Percentiles rank a stretch among this genome's conserved stretches.
phyloP scores from a whole-genome alignment of 2,113 vertebrate genomes.

The Plectropomus leopardus region DNA sequence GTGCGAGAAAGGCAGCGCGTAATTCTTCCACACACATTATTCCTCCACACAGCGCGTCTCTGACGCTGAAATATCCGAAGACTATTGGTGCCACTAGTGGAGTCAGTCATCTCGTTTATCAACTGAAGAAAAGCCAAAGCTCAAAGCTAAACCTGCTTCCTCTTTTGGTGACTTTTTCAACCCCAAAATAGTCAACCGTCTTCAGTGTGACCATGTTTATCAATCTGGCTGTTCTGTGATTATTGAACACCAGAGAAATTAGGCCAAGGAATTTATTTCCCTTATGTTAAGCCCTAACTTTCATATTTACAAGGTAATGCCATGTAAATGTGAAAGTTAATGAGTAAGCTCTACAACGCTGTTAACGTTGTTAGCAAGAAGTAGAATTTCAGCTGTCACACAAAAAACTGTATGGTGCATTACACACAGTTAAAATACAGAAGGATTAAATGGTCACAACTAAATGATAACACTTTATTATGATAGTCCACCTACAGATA shows the following conservation, averaged over 20 bases:
- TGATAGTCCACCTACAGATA: too few species aligned
- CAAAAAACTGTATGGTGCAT: background rate
- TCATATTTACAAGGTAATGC: background rate
- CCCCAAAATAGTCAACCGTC: background rate
- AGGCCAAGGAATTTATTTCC: background rate
- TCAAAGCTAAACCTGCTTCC: background rate
- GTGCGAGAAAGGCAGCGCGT: background rate
- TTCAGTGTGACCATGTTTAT: background rate
- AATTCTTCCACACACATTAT: background rate
- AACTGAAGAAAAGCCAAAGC: constrained; percentile 2
- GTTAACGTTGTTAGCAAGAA: too few species aligned
- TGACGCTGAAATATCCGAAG: background rate
- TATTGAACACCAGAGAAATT: background rate
- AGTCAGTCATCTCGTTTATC: constrained; percentile 16
- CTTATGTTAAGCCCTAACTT: background rate
- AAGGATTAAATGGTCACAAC: background rate
- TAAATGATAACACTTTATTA: too few species aligned
- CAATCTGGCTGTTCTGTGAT: background rate
- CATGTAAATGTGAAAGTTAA: too few species aligned
- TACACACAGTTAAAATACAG: too few species aligned
- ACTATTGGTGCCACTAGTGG: constrained; percentile 9
- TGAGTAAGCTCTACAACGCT: too few species aligned
- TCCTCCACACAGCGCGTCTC: background rate
- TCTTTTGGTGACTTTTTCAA: background rate
- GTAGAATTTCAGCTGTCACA: background rate